Evolutionary conservation across 2,888 invertebrate species (phyloP).

Genomic region (Galerucella calmariensis): DNA sequence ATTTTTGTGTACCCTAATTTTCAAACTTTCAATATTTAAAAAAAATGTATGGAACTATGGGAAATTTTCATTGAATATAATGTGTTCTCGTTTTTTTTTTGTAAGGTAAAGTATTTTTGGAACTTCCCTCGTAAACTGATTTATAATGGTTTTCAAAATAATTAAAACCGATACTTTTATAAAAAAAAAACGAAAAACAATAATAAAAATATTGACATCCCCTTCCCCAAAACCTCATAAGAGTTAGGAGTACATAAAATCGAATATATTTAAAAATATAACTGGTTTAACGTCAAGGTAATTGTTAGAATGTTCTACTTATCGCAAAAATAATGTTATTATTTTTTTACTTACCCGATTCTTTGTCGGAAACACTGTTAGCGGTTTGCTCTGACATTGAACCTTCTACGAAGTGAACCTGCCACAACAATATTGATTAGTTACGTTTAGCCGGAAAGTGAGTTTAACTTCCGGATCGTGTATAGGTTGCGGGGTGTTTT

Average conservation of each 20-base stretch:
- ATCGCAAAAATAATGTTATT: conserved; percentile 18
- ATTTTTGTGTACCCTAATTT: too few species aligned
- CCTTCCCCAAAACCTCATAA: neutral
- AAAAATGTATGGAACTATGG: too few species aligned
- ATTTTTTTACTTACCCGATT: conserved; percentile 50
- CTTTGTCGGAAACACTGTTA: conserved; percentile 49
- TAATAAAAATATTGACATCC: neutral
- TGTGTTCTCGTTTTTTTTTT: too few species aligned
- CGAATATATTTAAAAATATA: neutral
- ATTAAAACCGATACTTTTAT: neutral
- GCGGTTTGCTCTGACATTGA: conserved; percentile 66
- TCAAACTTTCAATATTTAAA: too few species aligned
- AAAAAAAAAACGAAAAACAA: neutral
- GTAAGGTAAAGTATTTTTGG: too few species aligned
- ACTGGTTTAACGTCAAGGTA: neutral
- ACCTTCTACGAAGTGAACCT: conserved; percentile 76
- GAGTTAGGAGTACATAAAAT: neutral
- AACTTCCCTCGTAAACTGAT: too few species aligned
- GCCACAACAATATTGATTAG: conserved; percentile 61
- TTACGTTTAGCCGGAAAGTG: conserved; percentile 14
- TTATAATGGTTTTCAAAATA: neutral
- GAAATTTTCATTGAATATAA: too few species aligned
- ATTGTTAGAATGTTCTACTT: conserved; percentile 13
- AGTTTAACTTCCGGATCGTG: neutral
- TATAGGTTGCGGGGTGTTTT: neutral